These are phyloP conservation scores for Zoanthus sociatus DNA, from an alignment of 92 coral and sea anemone species.

Conservation along the genomic window DNA sequence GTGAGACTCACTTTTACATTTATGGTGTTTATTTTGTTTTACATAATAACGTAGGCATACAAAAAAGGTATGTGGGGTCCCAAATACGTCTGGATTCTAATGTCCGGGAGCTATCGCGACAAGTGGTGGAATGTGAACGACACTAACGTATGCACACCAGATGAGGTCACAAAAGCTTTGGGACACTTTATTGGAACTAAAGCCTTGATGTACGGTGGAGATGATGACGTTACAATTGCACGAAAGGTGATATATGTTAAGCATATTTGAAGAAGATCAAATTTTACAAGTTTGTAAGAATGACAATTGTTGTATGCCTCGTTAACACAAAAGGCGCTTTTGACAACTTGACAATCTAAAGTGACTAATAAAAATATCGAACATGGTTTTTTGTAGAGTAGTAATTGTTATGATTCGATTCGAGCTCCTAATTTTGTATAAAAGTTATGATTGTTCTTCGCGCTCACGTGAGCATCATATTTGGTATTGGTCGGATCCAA, in stretches of 20 bases:
- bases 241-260: constrained; percentile 58
- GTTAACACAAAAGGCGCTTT: too few relatives aligned
- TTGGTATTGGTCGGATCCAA: too few relatives aligned
- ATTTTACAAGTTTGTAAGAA: background rate
- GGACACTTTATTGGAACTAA: constrained; percentile 75
- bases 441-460: too few relatives aligned
- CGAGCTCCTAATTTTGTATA: too few relatives aligned
- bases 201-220: constrained; percentile 71
- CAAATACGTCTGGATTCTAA: constrained; percentile 85
- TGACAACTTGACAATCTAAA: too few relatives aligned
- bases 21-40: too few relatives aligned
- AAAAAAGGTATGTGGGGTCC: constrained; percentile 80
- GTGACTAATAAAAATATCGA: too few relatives aligned
- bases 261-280: background rate
- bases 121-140: constrained; percentile 86
- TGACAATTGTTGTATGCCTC: too few relatives aligned
- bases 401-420: too few relatives aligned
- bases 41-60: constrained; percentile 55
- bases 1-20: too few relatives aligned
- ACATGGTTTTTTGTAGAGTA: too few relatives aligned
- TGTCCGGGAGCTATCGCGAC: constrained; percentile 80
- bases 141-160: constrained; percentile 72
- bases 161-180: constrained; percentile 65
- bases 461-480: too few relatives aligned
- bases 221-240: constrained; percentile 61